A percentile compares a stretch with the other conserved stretches of the same genome.
These are phyloP conservation scores for Lanius collurio DNA, from an alignment of 2,113 vertebrate species.

Conservation along the genomic window DNA sequence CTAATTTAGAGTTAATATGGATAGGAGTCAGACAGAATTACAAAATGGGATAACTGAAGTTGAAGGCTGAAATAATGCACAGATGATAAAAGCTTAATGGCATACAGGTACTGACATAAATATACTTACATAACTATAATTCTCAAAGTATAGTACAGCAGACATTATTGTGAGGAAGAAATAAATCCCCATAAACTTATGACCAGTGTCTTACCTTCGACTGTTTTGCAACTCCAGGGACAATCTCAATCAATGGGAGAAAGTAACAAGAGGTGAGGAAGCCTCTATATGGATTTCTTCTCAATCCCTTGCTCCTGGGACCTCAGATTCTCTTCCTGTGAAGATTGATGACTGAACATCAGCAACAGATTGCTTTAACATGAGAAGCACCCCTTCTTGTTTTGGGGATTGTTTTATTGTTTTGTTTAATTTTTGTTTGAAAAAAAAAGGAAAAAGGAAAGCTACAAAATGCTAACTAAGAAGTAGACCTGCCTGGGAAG, in stretches of 20 bases:
- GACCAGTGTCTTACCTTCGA: background rate
- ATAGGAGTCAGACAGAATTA: background rate
- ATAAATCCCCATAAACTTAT: background rate
- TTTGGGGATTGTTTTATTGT: slow-evolving; percentile 9
- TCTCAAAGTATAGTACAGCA: background rate
- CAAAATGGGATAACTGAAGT: background rate
- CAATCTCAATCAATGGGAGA: slow-evolving; percentile 95
- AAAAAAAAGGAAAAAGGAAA: background rate
- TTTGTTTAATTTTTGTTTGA: slow-evolving; percentile 1
- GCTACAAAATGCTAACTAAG: slow-evolving; percentile 23
- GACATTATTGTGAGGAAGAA: background rate
- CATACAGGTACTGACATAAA: background rate
- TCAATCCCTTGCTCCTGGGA: slow-evolving; percentile 48
- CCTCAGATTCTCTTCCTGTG: slow-evolving; percentile 78
- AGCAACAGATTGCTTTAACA: background rate
- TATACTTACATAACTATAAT: background rate
- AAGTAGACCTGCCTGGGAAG: slow-evolving; percentile 1
- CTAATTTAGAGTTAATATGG: background rate
- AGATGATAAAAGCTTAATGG: background rate
- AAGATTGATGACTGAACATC: slow-evolving; percentile 86
- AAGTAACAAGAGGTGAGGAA: slow-evolving; percentile 88
- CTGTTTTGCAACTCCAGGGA: slow-evolving; percentile 74
- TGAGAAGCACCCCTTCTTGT: background rate
- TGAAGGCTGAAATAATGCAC: background rate
- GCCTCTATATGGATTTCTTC: slow-evolving; percentile 72